Percentiles rank a stretch among this genome's conserved stretches.
Conservation (phyloP, 92 coral and sea anemone genomes). For the Siderastrea radians region DNA sequence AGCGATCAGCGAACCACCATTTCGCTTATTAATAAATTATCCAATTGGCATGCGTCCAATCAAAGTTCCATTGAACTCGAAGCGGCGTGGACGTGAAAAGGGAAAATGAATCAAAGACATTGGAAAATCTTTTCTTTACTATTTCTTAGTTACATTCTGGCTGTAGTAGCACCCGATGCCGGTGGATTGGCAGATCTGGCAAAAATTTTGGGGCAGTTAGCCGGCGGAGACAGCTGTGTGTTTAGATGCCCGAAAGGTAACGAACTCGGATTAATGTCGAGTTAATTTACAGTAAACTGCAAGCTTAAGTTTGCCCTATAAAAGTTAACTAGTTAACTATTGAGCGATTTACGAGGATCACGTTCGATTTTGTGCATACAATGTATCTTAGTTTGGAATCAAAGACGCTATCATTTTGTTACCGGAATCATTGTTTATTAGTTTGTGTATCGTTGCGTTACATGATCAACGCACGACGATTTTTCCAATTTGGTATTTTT, state of each 20-base stretch:
- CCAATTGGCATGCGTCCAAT: conserved; percentile 4
- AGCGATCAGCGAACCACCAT: background rate
- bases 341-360: background rate
- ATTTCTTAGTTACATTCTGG: conserved; percentile 16
- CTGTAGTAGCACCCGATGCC: conserved; percentile 32
- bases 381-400: no score
- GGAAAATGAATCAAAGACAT: background rate
- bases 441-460: no score
- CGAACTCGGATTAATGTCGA: background rate
- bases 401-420: no score
- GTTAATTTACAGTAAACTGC: background rate
- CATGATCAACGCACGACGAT: no score
- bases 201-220: conserved; percentile 81
- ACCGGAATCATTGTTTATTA: no score
- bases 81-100: background rate
- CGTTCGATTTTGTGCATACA: no score
- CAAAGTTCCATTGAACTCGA: background rate
- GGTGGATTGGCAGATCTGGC: conserved; percentile 86
- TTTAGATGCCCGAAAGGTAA: conserved; percentile 87
- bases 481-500: no score
- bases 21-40: background rate
- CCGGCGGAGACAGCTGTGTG: conserved; percentile 80
- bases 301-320: background rate
- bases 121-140: conserved; percentile 9
- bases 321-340: background rate